Evolutionary conservation across 2,113 vertebrate species (phyloP).

Genomic region (Syngnathus scovelli): DNA sequence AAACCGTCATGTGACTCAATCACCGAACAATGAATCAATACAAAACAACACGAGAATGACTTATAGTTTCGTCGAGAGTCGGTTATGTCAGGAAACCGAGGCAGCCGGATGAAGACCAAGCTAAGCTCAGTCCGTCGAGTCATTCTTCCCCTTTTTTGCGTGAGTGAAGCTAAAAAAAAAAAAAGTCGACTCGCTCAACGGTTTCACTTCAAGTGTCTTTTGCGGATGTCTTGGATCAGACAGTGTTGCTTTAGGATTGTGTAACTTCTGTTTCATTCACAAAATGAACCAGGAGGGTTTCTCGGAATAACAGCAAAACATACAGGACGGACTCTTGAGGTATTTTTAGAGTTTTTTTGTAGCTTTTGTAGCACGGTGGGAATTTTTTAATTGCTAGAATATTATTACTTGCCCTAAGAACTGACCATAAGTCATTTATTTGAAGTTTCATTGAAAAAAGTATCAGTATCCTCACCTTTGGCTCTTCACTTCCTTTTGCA

Average conservation of each 20-base stretch:
- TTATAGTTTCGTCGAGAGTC: conserved; percentile 34
- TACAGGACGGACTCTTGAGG: neutral
- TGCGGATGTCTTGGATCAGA: conserved; percentile 3
- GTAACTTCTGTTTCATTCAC: conserved; percentile 9
- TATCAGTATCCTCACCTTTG: conserved; percentile 62
- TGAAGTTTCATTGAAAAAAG: neutral
- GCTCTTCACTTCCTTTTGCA: conserved; percentile 59
- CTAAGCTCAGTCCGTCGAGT: conserved; percentile 67
- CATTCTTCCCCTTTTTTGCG: conserved; percentile 66
- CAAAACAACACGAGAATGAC: conserved; percentile 39
- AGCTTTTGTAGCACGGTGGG: neutral
- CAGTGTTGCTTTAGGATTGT: neutral
- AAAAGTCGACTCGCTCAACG: conserved; percentile 58
- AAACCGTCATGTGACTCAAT: conserved; percentile 19
- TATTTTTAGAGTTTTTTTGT: conserved; percentile 13
- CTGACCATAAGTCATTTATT: no score
- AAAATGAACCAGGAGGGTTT: neutral
- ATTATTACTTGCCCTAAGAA: neutral
- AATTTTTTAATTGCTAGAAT: no score
- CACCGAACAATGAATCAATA: conserved; percentile 25
- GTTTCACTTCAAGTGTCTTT: conserved; percentile 64
- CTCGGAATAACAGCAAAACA: neutral
- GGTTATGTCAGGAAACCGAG: conserved; percentile 73
- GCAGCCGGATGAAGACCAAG: conserved; percentile 58
- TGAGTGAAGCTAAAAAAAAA: conserved; percentile 46